phyloP scores from a whole-genome alignment of 2,113 vertebrate species.

The Tachycineta bicolor region DNA sequence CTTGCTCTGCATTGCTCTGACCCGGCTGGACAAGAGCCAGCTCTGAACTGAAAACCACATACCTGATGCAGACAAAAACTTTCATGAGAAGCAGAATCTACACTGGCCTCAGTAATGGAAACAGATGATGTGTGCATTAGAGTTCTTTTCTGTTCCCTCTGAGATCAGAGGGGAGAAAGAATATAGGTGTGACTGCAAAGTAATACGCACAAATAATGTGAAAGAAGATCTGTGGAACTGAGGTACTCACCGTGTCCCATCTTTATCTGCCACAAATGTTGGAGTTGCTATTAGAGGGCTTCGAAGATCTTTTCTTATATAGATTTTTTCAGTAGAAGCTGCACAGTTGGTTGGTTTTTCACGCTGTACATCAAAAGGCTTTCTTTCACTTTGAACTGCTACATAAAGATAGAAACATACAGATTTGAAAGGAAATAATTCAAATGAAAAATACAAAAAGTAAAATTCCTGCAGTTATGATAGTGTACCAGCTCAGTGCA shows the following conservation, averaged over 20 bases:
- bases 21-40: neutral
- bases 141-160: neutral
- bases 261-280: conserved; percentile 94
- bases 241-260: conserved; percentile 83
- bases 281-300: conserved; percentile 96
- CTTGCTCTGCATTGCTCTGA: neutral
- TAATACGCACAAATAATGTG: neutral
- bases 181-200: neutral
- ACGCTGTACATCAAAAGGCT: conserved; percentile 92
- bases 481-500: neutral
- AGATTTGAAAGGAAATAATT: conserved; percentile 24
- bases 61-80: neutral
- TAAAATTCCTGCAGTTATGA: neutral
- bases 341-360: conserved; percentile 96
- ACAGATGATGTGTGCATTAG: neutral
- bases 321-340: conserved; percentile 97
- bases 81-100: neutral
- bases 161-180: neutral
- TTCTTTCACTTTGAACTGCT: conserved; percentile 99
- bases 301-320: conserved; percentile 94
- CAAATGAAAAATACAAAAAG: neutral
- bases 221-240: neutral
- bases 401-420: conserved; percentile 7
- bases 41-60: neutral
- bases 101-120: neutral